Evolutionary conservation across 2,113 vertebrate genomes (phyloP).

Genomic region (Bambusicola thoracicus): DNA sequence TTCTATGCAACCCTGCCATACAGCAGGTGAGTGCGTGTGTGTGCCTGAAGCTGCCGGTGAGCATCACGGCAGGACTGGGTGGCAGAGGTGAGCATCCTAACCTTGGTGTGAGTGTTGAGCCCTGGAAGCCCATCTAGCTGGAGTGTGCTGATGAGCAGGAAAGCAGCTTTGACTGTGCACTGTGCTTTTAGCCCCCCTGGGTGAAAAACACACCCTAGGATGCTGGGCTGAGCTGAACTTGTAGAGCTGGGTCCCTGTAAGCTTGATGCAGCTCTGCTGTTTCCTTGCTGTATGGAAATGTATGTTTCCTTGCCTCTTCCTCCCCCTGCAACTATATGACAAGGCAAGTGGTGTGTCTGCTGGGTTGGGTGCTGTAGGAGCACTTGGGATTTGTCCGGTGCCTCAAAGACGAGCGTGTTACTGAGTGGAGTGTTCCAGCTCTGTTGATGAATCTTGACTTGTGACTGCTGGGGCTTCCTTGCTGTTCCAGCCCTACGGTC

Average conservation of each 20-base stretch:
- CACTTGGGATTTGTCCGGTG: background rate
- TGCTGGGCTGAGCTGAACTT: background rate
- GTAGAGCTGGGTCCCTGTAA: background rate
- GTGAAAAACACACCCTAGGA: background rate
- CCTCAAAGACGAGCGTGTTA: background rate
- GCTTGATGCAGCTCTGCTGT: background rate
- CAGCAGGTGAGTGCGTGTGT: background rate
- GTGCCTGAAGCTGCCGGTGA: background rate
- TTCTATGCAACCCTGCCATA: background rate
- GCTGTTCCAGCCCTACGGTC: background rate
- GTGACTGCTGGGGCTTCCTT: background rate
- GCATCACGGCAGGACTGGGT: rapidly evolving
- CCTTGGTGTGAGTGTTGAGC: rapidly evolving
- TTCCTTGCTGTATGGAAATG: background rate
- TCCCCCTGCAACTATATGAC: background rate
- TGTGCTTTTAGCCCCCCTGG: background rate
- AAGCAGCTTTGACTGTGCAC: background rate
- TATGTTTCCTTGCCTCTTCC: too few relatives aligned
- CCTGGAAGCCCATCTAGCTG: background rate
- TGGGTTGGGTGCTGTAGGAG: background rate
- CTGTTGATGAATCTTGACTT: background rate
- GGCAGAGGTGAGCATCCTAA: background rate
- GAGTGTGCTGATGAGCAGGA: background rate
- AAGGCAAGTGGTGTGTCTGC: background rate
- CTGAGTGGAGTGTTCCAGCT: background rate